Conservation (phyloP, 2,888 invertebrate genomes). For the Dryomyza anilis region DNA sequence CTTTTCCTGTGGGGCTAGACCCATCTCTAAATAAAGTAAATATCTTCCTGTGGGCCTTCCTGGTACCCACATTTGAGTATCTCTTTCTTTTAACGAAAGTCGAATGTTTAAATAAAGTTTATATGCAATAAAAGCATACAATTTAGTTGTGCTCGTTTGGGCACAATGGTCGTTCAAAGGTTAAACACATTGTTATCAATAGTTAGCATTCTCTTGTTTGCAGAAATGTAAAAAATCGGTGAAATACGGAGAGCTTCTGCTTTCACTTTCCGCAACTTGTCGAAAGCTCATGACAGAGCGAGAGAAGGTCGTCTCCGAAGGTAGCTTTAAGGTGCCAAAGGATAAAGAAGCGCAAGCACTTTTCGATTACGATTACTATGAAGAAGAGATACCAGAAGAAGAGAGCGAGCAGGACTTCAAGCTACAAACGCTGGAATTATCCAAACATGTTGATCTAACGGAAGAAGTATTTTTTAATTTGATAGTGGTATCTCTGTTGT, state of each 20-base stretch:
- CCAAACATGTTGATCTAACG: conserved; percentile 45
- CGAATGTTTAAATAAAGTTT: too few species aligned
- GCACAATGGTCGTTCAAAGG: too few species aligned
- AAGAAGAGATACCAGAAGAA: conserved; percentile 28
- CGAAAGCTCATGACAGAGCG: conserved; percentile 55
- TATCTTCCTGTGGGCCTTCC: too few species aligned
- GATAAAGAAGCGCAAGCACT: not conserved
- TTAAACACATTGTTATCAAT: too few species aligned
- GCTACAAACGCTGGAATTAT: conserved; percentile 42
- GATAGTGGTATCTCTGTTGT: not conserved
- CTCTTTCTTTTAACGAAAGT: too few species aligned
- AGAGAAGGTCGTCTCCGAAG: conserved; percentile 52
- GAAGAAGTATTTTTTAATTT: conserved; percentile 48
- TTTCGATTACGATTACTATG: too few species aligned
- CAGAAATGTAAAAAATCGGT: conserved; percentile 45
- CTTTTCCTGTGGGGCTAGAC: too few species aligned
- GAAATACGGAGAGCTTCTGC: conserved; percentile 51
- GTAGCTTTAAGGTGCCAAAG: too few species aligned
- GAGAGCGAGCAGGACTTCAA: conserved; percentile 33
- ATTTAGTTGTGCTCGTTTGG: too few species aligned
- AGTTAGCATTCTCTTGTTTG: not conserved
- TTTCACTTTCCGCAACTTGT: conserved; percentile 50
- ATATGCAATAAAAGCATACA: too few species aligned
- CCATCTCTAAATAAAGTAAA: too few species aligned
- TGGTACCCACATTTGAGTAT: too few species aligned